Evolutionary conservation across 1,140 invertebrate genomes (phyloP).

Genomic region (Drosophila subpulchrella): DNA sequence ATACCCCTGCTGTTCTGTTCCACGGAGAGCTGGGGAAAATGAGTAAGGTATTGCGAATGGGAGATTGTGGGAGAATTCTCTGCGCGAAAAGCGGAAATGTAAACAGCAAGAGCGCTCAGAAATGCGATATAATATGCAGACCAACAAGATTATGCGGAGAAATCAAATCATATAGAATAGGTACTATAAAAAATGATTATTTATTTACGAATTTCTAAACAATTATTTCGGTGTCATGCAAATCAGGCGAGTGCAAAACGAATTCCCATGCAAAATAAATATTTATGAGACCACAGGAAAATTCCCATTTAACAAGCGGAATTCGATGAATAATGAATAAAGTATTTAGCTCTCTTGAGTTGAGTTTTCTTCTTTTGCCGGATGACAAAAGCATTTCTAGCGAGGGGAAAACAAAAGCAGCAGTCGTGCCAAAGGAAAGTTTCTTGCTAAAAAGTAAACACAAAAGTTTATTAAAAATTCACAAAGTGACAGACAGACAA

Average conservation of each 20-base stretch:
- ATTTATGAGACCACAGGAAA: conserved; percentile 45
- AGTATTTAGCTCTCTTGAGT: conserved; percentile 1
- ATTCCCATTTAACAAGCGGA: conserved; percentile 27
- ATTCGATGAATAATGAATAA: conserved; percentile 50
- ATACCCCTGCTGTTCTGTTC: conserved; percentile 16
- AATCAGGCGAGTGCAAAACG: conserved; percentile 13
- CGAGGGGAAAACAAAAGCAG: conserved; percentile 10
- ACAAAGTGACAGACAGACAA: conserved; percentile 45
- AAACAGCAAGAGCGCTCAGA: conserved; percentile 43
- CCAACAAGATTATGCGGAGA: conserved; percentile 9
- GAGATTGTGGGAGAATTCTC: conserved; percentile 20
- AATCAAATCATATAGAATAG: conserved; percentile 1
- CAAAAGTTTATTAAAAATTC: conserved; percentile 77
- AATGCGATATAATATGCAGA: conserved; percentile 6
- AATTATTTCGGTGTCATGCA: conserved; percentile 16
- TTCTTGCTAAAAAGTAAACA: conserved; percentile 46
- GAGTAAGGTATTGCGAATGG: conserved; percentile 7
- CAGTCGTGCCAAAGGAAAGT: conserved; percentile 25
- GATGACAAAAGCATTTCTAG: conserved; percentile 32
- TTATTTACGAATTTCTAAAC: conserved; percentile 2
- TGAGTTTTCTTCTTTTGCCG: conserved; percentile 14
- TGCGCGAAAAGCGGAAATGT: conserved; percentile 58
- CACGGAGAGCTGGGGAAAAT: conserved; percentile 9
- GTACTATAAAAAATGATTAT: background rate
- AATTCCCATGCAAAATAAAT: conserved; percentile 55